Base-by-base conservation (phyloP, 1,140 invertebrate genomes). In the Bursaphelenchus mucronatus region DNA sequence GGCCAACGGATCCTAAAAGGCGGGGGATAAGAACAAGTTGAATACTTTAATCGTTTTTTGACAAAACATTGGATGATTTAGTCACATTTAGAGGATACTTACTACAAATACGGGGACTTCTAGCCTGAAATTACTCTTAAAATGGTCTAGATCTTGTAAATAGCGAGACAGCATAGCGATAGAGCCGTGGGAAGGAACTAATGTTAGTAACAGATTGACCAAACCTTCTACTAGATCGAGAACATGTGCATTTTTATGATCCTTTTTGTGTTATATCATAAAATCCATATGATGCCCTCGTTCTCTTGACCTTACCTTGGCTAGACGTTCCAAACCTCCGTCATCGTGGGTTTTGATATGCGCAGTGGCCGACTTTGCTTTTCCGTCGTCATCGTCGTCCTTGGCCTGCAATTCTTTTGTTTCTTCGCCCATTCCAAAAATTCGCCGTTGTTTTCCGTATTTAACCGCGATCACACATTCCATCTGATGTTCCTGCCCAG, bases 321-420 rank as follows among this genome's bases (percentile, higher is more conserved):
- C 79, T n/a, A 80, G 50, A 59, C 73, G 68, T 10, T 78, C 77
- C 64, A 76, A 80, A 45, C 73, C 77, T 21, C 63, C 54, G 58
- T 78, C 71, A 19, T 70, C 63, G 52, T 75, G 73, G 19, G 51
- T 61, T 10, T 17, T 51, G 10, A 59, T 45, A 43, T 69, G 61
- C 4, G 61, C 19, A 47, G 39, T 49, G 39, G 65, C 30, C 40
- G 50, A 10, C 58, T 69, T 74, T 43, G 43, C 47, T 47, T 68
- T 61, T 39, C 64, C 59, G n/a, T 74, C 66, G 53, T 73, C 62
- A 41, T 50, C 40, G 44, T 67, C 46, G 59, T 57, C 21, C 40
- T 45, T 44, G 21, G 43, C 39, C n/a, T 73, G 49, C 56, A 51
- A 19, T n/a, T 61, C 46, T n/a, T 46, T 54, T 8, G 67, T 63